Conservation (phyloP, 2,797 vertebrate genomes). For the Otolemur crassicaudatus region DNA sequence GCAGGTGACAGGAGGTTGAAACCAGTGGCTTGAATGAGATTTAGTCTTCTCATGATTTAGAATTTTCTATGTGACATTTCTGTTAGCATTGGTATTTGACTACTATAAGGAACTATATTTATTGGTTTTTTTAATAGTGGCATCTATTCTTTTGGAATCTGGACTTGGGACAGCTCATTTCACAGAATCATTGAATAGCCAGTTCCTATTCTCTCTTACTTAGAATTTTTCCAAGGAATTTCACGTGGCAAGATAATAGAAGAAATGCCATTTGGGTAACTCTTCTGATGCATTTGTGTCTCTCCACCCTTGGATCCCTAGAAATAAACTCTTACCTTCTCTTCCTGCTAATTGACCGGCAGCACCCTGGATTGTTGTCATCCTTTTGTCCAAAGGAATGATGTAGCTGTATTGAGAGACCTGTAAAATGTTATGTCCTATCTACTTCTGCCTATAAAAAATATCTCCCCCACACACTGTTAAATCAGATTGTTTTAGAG, state of each 20-base stretch:
- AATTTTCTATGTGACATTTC: slow-evolving; percentile 60
- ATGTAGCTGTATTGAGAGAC: slow-evolving; percentile 31
- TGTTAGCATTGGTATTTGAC: slow-evolving; percentile 27
- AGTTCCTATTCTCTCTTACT: slow-evolving; percentile 67
- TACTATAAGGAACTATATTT: slow-evolving; percentile 17
- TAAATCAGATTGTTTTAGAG: slow-evolving; percentile 36
- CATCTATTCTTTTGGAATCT: slow-evolving; percentile 69
- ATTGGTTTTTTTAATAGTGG: slow-evolving; percentile 28
- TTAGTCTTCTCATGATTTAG: slow-evolving; percentile 24
- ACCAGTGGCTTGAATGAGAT: slow-evolving; percentile 32
- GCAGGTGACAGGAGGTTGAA: slow-evolving; percentile 10
- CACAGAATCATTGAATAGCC: slow-evolving; percentile 46
- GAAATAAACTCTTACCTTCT: slow-evolving; percentile 62
- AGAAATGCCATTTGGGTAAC: slow-evolving; percentile 61
- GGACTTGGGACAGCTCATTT: slow-evolving; percentile 57
- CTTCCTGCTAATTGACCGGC: slow-evolving; percentile 70
- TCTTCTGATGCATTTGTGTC: slow-evolving; percentile 58
- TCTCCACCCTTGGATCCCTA: slow-evolving; percentile 25
- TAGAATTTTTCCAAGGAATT: slow-evolving; percentile 59
- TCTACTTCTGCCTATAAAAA: slow-evolving; percentile 53
- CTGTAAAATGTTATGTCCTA: neutral
- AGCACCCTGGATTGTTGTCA: slow-evolving; percentile 39
- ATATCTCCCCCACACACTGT: neutral
- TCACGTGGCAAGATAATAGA: slow-evolving; percentile 34
- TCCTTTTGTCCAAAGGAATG: slow-evolving; percentile 56